Conservation (phyloP, 2,888 invertebrate species). For the Podotricha telesiphe region DNA sequence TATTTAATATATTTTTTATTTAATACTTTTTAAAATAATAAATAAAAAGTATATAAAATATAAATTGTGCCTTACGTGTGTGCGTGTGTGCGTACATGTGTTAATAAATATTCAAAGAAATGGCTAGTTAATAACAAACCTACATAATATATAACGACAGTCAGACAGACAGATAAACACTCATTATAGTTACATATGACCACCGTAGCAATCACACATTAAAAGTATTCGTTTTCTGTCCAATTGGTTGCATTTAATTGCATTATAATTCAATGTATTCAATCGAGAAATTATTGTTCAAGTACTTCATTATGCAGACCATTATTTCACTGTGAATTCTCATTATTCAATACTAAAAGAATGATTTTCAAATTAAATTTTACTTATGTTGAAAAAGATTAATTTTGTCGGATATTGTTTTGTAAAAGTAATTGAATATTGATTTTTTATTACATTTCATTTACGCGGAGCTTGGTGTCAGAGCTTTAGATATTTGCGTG, state of each 20-base stretch:
- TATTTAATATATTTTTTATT: too few relatives aligned
- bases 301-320: constrained; percentile 24
- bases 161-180: too few relatives aligned
- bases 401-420: constrained; percentile 1
- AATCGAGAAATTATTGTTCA: constrained; percentile 33
- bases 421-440: background rate
- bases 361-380: constrained; percentile 3
- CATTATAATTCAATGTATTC: constrained; percentile 28
- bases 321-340: constrained; percentile 16
- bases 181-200: background rate
- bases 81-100: too few relatives aligned
- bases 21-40: too few relatives aligned
- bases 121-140: too few relatives aligned
- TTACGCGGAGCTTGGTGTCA: background rate
- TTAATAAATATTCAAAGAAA: too few relatives aligned
- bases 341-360: constrained; percentile 14
- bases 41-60: too few relatives aligned
- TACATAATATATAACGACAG: background rate
- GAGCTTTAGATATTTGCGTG: too few relatives aligned
- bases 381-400: background rate
- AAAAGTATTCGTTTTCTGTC: constrained; percentile 12
- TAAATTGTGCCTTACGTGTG: too few relatives aligned
- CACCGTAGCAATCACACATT: constrained; percentile 22
- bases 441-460: background rate
- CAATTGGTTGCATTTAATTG: constrained; percentile 29